phyloP scores from a whole-genome alignment of 2,888 invertebrate genomes.

The Oscheius sp. region DNA sequence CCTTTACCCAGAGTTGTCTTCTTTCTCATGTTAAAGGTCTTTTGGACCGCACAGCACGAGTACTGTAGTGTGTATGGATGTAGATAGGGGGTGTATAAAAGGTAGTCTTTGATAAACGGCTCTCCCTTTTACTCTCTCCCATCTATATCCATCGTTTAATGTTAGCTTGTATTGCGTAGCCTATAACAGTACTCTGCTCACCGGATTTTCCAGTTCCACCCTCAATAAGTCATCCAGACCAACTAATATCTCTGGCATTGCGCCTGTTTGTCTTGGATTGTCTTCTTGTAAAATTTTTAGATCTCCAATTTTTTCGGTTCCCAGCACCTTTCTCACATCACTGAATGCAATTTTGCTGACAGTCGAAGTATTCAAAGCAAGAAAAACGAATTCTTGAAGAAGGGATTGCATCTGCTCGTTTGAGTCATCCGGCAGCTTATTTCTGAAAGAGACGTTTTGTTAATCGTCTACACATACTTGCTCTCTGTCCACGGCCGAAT shows the following conservation, averaged over 20 bases:
- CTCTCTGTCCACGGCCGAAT: background rate
- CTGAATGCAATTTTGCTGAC: conserved; percentile 2
- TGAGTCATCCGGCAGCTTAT: background rate
- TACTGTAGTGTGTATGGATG: too few species aligned
- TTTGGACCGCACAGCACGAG: too few species aligned
- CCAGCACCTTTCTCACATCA: background rate
- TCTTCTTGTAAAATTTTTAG: background rate
- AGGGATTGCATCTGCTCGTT: background rate
- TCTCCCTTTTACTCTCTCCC: too few species aligned
- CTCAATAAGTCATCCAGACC: background rate
- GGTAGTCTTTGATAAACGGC: too few species aligned
- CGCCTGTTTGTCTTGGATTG: background rate
- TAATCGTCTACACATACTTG: background rate
- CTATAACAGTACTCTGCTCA: too few species aligned
- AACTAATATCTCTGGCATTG: conserved; percentile 1
- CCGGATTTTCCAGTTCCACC: background rate
- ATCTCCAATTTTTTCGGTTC: background rate
- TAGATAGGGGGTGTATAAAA: too few species aligned
- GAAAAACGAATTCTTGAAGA: background rate
- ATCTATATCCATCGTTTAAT: too few species aligned
- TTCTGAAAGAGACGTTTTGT: too few species aligned
- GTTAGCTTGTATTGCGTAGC: too few species aligned
- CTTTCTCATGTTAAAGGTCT: background rate
- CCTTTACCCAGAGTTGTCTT: too few species aligned
- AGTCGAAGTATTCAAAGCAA: background rate